Percentiles rank a stretch among this genome's conserved stretches.
phyloP scores from a whole-genome alignment of 2,113 vertebrate genomes.

The Piaya cayana region DNA sequence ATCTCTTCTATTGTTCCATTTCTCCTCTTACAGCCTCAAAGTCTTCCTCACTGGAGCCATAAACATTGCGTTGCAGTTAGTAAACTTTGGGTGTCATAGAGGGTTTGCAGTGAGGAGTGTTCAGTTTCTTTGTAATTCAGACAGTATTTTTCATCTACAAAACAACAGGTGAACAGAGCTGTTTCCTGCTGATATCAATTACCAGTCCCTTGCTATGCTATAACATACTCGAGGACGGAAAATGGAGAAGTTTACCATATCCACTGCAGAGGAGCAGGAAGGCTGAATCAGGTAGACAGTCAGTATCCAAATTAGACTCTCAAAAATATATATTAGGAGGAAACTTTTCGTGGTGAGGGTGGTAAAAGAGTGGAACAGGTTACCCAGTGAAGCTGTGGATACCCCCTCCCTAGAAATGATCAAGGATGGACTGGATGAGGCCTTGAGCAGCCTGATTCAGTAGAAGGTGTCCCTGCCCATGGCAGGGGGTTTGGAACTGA shows the following conservation, averaged over 20 bases:
- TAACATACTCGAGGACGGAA: background rate
- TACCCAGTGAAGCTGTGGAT: too few relatives aligned
- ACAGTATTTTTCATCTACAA: background rate
- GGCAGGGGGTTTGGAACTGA: too few relatives aligned
- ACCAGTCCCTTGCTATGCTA: background rate
- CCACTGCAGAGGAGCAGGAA: background rate
- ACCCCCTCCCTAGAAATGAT: too few relatives aligned
- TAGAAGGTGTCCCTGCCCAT: too few relatives aligned
- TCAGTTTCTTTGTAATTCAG: background rate
- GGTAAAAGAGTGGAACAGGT: too few relatives aligned
- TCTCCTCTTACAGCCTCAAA: background rate
- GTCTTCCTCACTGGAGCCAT: background rate
- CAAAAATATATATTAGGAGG: too few relatives aligned
- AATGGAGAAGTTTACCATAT: background rate
- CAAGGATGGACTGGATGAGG: too few relatives aligned
- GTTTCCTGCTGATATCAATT: conserved; percentile 26
- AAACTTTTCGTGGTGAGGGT: too few relatives aligned
- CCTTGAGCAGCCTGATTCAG: too few relatives aligned
- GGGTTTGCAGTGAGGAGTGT: background rate
- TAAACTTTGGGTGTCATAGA: background rate
- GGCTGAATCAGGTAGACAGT: background rate
- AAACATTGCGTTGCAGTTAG: background rate
- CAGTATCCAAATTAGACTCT: background rate
- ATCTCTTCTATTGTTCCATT: background rate
- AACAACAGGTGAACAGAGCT: background rate